Conservation (phyloP, 2,113 vertebrate species). For the Serinus canaria region DNA sequence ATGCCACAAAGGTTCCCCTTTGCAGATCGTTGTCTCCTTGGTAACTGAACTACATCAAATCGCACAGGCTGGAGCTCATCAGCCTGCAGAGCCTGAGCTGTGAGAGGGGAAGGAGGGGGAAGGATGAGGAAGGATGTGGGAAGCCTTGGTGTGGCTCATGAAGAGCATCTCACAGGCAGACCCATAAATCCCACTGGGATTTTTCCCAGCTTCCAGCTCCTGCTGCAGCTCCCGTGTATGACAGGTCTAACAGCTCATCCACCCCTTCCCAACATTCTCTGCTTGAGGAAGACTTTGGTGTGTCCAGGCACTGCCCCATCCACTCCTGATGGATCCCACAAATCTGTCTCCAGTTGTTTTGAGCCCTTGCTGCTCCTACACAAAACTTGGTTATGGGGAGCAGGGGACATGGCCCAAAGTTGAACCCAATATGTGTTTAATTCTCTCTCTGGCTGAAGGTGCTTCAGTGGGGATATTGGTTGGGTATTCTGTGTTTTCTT, state of each 20-base stretch:
- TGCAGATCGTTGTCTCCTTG: constrained; percentile 16
- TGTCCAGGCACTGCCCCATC: background rate
- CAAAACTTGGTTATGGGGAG: background rate
- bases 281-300: background rate
- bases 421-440: background rate
- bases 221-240: fast-evolving
- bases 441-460: background rate
- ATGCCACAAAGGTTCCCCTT: background rate
- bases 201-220: background rate
- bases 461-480: background rate
- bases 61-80: background rate
- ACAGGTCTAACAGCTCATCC: background rate
- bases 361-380: background rate
- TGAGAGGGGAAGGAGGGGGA: background rate
- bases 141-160: background rate
- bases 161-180: background rate
- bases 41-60: background rate
- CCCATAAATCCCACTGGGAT: background rate
- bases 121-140: background rate
- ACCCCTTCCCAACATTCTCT: background rate
- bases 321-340: background rate
- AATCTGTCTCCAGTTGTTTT: background rate
- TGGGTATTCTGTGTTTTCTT: background rate
- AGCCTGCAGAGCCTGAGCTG: background rate
- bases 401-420: background rate